Base-by-base conservation (phyloP, 2,888 invertebrate genomes). In the Podotricha telesiphe region DNA sequence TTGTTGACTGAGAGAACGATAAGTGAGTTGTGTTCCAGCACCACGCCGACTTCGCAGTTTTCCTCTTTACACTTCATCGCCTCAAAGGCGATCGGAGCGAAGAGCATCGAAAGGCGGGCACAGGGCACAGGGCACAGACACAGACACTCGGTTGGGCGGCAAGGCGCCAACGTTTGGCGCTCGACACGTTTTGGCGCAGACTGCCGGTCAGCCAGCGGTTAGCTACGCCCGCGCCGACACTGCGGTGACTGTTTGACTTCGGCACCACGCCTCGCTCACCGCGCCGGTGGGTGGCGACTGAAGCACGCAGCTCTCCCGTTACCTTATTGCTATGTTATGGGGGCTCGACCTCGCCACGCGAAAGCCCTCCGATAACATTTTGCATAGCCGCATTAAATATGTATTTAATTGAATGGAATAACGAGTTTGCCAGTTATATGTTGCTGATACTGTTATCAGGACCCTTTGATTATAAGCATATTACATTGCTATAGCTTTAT, bases 21-120 rank as follows among this genome's bases (percentile, higher is more conserved):
- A 85, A 93, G 79, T 69, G 93, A 93, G 83, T 93, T 92, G 85
- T 88, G 91, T 80, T 92, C 93, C 79, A 92, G 87, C 78, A 93
- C 87, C 84, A 93, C 92, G 82, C 93, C 93, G 74, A 93, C 93
- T 85, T 93, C 93, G 82, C 93, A 93, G 84, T 93, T 93, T 86
- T 91, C 93, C 90, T 91, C 93, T 88, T 93, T 93, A 87, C 93
- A 93, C 93, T 93, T 93, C 93, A 93, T 93, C 93, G 93, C 92
- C 89, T 89, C 89, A 73, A 86, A 86, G 89, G 91, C 92, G 91
- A 93, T 90, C 77, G 89, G 88, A 91, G 92, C 86, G 88, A 91
- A 91, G 91, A 91, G 91, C 92, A 92, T 93, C 84, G 89, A 90
- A 87, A 84, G 82, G 86, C 83, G 82, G 79, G 85, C 86, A 87